A percentile compares a stretch with the other conserved stretches of the same genome.
phyloP scores from a whole-genome alignment of 2,113 vertebrate species.

The Hydropotes inermis region DNA sequence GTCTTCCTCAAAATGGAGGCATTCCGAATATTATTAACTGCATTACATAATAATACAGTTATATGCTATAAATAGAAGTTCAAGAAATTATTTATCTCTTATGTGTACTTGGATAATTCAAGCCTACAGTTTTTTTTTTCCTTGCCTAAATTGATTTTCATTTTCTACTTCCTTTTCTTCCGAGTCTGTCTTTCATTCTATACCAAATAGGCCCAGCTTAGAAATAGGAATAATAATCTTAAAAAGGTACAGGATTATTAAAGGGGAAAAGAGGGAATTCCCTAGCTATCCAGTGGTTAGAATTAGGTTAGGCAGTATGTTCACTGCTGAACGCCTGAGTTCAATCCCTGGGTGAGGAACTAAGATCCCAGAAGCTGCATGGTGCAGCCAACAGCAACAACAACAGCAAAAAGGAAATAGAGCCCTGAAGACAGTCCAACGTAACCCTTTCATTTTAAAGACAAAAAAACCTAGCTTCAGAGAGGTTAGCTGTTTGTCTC shows the following conservation, averaged over 20 bases:
- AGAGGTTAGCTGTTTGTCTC: not conserved
- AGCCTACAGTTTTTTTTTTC: not conserved
- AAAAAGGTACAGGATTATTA: not conserved
- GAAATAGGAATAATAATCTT: conserved; percentile 23
- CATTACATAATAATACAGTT: conserved; percentile 18
- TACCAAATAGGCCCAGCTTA: not conserved
- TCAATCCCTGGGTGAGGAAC: not conserved
- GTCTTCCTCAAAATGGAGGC: not conserved
- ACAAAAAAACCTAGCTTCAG: not conserved
- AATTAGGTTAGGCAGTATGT: not conserved
- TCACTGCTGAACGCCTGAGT: not conserved
- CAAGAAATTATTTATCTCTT: not conserved
- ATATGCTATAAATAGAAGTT: not conserved
- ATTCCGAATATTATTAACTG: not conserved
- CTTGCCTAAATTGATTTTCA: not conserved
- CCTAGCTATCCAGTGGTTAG: not conserved
- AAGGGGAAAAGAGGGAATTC: not conserved
- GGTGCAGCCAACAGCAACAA: not conserved
- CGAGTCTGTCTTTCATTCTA: not conserved
- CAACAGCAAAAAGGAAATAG: not conserved
- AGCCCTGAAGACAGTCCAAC: not conserved
- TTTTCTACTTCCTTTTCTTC: conserved; percentile 9
- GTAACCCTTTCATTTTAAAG: not conserved
- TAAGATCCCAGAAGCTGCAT: not conserved
- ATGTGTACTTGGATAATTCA: not conserved